phyloP scores from a whole-genome alignment of 2,113 vertebrate species.

The Platysternon megacephalum region DNA sequence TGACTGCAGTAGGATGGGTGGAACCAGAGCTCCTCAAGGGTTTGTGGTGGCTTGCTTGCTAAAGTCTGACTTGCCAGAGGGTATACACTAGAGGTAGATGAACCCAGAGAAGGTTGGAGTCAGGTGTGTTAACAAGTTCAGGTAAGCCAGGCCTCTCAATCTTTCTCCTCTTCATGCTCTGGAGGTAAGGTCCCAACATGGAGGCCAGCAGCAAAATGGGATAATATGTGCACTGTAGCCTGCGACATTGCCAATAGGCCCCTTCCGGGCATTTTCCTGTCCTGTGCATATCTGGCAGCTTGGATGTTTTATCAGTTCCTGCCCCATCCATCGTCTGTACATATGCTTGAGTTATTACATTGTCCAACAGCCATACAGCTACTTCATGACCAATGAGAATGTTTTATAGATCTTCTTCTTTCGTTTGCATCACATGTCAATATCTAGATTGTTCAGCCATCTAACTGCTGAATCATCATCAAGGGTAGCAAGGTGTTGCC shows the following conservation, averaged over 20 bases:
- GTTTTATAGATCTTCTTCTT: no score
- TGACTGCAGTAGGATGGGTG: not conserved
- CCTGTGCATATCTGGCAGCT: not conserved
- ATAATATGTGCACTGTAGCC: not conserved
- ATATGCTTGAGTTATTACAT: not conserved
- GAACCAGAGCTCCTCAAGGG: not conserved
- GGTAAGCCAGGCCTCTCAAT: not conserved
- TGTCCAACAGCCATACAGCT: not conserved
- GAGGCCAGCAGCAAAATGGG: not conserved
- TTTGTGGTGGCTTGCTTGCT: not conserved
- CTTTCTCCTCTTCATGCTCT: not conserved
- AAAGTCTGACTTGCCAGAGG: not conserved
- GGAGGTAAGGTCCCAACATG: not conserved
- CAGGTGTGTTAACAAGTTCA: not conserved
- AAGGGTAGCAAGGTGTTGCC: no score
- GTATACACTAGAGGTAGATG: not conserved
- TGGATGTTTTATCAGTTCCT: not conserved
- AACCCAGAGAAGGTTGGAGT: not conserved
- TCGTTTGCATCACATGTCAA: no score
- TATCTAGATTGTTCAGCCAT: no score
- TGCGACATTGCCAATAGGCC: not conserved
- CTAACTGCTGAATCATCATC: no score
- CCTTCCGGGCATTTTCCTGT: not conserved
- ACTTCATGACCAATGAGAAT: no score
- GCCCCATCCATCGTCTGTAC: not conserved